Evolutionary conservation across 2,797 vertebrate species (phyloP), one percentile per base, ranked within the genome.

Genomic region (Sciaenops ocellatus): DNA sequence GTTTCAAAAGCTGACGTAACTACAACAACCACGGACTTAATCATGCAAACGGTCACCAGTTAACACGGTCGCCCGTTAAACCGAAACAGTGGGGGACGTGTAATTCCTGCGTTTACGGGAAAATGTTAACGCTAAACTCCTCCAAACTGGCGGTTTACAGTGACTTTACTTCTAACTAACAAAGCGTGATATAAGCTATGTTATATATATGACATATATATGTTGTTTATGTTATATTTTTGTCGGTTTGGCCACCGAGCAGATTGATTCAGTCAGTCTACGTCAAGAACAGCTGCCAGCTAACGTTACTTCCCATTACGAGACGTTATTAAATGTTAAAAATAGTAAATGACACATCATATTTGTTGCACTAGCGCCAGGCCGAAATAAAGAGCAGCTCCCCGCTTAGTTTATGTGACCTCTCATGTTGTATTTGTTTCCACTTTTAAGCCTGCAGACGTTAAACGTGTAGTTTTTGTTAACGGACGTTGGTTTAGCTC

Each of bases 361-460:
- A 26, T 4, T 65, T 38, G 16, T 3, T 24, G 1, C 13, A 13
- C 12, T 3, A 11, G 4, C 7, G 8, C 1, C 16, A 3, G 1
- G 0, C n/a, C 22, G 8, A 65, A 38, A 8, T 24, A 20, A 30
- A 0, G 0, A n/a, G 6, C 2, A 5, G 34, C 34, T 9, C 1
- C 6, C 8, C 0, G 0, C 0, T 0, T 0, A 13, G 3, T 28
- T 3, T 10, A 0, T n/a, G 13, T 12, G 47, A 66, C 1, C 7
- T 11, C 0, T 6, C 17, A 3, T 0, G 18, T 0, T 12, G 28
- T 0, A 1, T 44, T 24, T 38, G 16, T 0, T 5, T 34, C 11
- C 4, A 12, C 1, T 8, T 46, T 1, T 7, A 8, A 18, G 3
- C 5, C 1, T 11, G 38, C 0, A 0, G 20, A n/a, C 2, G 1